Evolutionary conservation across 1,140 invertebrate species (phyloP), one percentile per base, ranked within the genome.

Genomic region (Papilio polytes): DNA sequence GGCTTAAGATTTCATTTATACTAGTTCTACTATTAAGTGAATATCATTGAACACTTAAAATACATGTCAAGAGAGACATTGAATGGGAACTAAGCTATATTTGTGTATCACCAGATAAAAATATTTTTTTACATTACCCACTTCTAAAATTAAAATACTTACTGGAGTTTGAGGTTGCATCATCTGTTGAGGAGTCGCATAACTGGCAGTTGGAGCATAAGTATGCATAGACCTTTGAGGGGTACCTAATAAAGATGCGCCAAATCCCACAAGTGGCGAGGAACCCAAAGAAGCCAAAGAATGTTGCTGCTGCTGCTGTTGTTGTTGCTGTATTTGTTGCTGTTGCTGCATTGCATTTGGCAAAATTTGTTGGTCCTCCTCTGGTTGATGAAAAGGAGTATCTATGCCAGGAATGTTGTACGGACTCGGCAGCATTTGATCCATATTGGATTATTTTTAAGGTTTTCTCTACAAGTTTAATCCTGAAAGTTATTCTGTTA

Each of bases 91-190:
- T 51, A 0, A 51, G 13, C 13, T 18, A 51, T 15, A 51, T 51
- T 13, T 15, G 15, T 51, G 15, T 18, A 51, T 48, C 46, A 48
- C 46, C 18, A 53, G n/a, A 53, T 4, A 53, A 8, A 56, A 56
- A 56, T 56, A 8, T 1, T n/a, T 26, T 66, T 31, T 66, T 18
- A 4, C 6, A 26, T 31, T 66, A 66, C 26, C 26, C 26, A 31
- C 63, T 36, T 15, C 78, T 66, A 51, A n/a, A 77, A 80, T 77
- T 63, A 12, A 56, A 80, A 84, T 82, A 91, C 91, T 95, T 96
- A 98, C 97, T 63, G 98, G 98, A 79, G 98, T 98, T 94, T 98
- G 98, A 1, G 98, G 97, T 91, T 98, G 98, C 97, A 98, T 98
- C 86, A 96, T 94, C 72, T 96, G 96, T 85, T 96, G 96, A 12